Base-by-base conservation (phyloP, 2,888 invertebrate genomes). In the Acleris cristana region DNA sequence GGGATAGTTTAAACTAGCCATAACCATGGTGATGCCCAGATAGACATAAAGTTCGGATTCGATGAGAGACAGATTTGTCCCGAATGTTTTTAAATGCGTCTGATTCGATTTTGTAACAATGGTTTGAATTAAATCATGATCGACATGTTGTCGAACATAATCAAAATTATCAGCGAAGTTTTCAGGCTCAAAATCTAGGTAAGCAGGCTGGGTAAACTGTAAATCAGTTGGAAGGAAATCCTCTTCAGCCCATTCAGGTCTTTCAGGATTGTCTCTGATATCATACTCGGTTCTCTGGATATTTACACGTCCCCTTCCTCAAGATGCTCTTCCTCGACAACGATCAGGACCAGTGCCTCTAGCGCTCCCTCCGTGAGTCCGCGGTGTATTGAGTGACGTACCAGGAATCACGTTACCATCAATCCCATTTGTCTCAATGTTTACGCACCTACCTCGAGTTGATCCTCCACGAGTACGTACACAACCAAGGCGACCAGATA, bases 111-210 rank as follows among this genome's bases (percentile, higher is more conserved):
- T 52, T 19, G 19, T 21, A 26, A 64, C 64, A 51, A 64, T 57
- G 18, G 26, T 45, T 34, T 30, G 10, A 48, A 57, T 23, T 57
- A 64, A 55, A 34, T 64, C 64, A 14, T 64, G 26, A 57, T 64
- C 57, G 23, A 57, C 18, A 51, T 63, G 55, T 54, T 55, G 54
- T 19, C 45, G 16, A 57, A 45, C 26, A 54, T 63, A 40, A 63
- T 55, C 52, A 44, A 55, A 62, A 34, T 54, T 16, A 52, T 62
- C 58, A 58, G 58, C 49, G 19, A 60, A 52, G 57, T 58, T 58
- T 34, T 40, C 60, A 48, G 60, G 49, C 19, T 60, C 60, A 34
- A 45, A 21, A 48, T 51, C 51, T 49, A 60, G 30, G 26, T 60
- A 60, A 49, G 60, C 60, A 44, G 45, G 58, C 21, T 49, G 12